These are phyloP conservation scores for Drosophila rubida DNA, from an alignment of 2,888 invertebrate genomes.

Conservation along the genomic window DNA sequence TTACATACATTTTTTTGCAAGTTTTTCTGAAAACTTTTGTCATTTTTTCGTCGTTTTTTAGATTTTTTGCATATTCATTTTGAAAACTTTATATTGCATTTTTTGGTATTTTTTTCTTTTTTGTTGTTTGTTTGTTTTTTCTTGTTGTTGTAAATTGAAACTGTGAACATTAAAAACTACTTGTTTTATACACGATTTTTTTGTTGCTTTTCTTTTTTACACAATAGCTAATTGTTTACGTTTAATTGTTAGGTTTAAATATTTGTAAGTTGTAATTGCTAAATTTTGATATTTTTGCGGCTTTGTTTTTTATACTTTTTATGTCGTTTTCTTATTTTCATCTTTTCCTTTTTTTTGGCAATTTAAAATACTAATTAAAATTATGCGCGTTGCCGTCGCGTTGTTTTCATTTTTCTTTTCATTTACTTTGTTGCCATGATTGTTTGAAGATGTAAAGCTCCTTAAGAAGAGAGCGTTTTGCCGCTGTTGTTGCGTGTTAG, in stretches of 20 bases:
- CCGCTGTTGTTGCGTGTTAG: slow-evolving; percentile 22
- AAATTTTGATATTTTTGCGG: slow-evolving; percentile 72
- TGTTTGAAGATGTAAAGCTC: slow-evolving; percentile 57
- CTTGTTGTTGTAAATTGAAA: slow-evolving; percentile 64
- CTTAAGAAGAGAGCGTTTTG: slow-evolving; percentile 14
- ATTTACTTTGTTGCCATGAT: slow-evolving; percentile 59
- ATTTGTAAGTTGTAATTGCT: slow-evolving; percentile 54
- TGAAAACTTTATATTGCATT: slow-evolving; percentile 74
- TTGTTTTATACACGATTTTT: slow-evolving; percentile 64
- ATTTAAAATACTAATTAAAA: slow-evolving; percentile 79
- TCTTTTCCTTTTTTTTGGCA: slow-evolving; percentile 56
- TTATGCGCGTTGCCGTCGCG: slow-evolving; percentile 60
- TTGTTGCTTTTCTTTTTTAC: slow-evolving; percentile 46
- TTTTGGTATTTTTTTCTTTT: slow-evolving; percentile 65
- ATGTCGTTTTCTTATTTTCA: slow-evolving; percentile 22
- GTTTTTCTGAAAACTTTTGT: slow-evolving; percentile 46
- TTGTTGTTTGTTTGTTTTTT: slow-evolving; percentile 11
- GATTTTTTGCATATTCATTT: slow-evolving; percentile 66
- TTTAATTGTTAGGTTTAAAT: slow-evolving; percentile 47
- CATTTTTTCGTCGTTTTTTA: slow-evolving; percentile 52
- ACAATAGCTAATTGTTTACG: slow-evolving; percentile 49
- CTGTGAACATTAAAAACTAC: slow-evolving; percentile 78
- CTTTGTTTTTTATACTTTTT: slow-evolving; percentile 38
- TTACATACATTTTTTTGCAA: slow-evolving; percentile 52
- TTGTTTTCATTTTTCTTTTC: slow-evolving; percentile 6